These are phyloP conservation scores for Drosophila subpulchrella DNA, from an alignment of 1,140 invertebrate genomes.

Conservation along the genomic window DNA sequence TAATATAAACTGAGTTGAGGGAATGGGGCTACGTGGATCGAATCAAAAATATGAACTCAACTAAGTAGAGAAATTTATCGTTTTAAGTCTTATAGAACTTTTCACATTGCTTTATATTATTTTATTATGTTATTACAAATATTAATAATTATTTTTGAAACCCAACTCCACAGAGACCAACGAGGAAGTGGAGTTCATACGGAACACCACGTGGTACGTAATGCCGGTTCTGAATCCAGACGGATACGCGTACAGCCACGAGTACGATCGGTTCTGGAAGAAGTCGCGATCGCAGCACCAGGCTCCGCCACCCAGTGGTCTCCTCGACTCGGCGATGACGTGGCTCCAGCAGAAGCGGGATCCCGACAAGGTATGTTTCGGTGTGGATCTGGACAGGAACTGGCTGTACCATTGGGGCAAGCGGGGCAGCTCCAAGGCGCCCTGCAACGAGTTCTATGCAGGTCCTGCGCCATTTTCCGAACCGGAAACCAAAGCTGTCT, in stretches of 20 bases:
- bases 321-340: conserved; percentile 80
- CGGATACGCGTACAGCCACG: conserved; percentile 92
- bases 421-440: conserved; percentile 90
- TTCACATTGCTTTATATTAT: neutral
- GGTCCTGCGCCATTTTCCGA: conserved; percentile 93
- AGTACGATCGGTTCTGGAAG: conserved; percentile 90
- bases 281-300: conserved; percentile 89
- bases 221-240: conserved; percentile 92
- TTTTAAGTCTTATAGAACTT: too few relatives aligned
- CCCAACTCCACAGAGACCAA: conserved; percentile 41
- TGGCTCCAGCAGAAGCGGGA: conserved; percentile 74
- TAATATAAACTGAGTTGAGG: neutral
- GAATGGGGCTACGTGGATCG: neutral
- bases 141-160: neutral
- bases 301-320: conserved; percentile 46
- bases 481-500: conserved; percentile 90
- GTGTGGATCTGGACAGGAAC: conserved; percentile 90
- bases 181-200: conserved; percentile 66
- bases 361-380: conserved; percentile 80
- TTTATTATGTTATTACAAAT: neutral
- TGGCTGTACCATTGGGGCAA: conserved; percentile 89
- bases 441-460: conserved; percentile 92
- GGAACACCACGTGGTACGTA: conserved; percentile 88
- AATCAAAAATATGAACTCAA: neutral
- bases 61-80: too few relatives aligned